Evolutionary conservation across 2,888 invertebrate species (phyloP).

Genomic region (Nomada ruficornis): DNA sequence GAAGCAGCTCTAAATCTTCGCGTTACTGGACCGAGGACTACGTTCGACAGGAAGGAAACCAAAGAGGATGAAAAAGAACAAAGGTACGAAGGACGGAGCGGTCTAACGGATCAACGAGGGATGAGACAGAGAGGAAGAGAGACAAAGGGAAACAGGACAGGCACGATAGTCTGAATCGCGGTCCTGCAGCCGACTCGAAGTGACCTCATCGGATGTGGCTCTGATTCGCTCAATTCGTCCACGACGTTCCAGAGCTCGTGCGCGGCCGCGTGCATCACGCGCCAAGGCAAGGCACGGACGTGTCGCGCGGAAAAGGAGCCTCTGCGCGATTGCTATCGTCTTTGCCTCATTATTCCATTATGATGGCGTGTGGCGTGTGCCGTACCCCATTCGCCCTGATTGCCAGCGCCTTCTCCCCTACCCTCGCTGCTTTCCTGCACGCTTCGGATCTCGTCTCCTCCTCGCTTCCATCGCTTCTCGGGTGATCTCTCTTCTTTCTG

Average conservation of each 20-base stretch:
- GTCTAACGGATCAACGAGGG: conserved; percentile 22
- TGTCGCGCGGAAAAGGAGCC: conserved; percentile 78
- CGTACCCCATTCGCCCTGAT: conserved; percentile 79
- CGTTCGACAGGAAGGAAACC: neutral
- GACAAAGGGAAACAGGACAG: conserved; percentile 27
- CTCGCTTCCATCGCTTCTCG: conserved; percentile 12
- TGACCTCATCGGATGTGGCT: conserved; percentile 84
- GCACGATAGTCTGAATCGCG: conserved; percentile 40
- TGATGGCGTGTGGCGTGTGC: conserved; percentile 83
- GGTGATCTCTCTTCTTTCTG: conserved; percentile 10
- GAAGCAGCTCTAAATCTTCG: neutral
- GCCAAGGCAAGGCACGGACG: conserved; percentile 65
- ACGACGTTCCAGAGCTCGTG: conserved; percentile 71
- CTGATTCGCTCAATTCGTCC: conserved; percentile 83
- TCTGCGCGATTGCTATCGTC: conserved; percentile 82
- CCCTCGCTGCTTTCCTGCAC: conserved; percentile 35
- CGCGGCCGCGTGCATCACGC: conserved; percentile 57
- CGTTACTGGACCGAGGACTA: neutral
- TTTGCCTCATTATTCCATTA: conserved; percentile 83
- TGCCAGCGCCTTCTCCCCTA: conserved; percentile 54
- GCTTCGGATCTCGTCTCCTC: conserved; percentile 29
- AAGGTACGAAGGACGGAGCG: neutral
- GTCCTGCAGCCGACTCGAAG: conserved; percentile 71
- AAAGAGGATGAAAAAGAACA: neutral
- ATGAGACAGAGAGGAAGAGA: neutral